These are phyloP conservation scores for Keiferia lycopersicella DNA, from an alignment of 2,888 invertebrate species.

Conservation along the genomic window DNA sequence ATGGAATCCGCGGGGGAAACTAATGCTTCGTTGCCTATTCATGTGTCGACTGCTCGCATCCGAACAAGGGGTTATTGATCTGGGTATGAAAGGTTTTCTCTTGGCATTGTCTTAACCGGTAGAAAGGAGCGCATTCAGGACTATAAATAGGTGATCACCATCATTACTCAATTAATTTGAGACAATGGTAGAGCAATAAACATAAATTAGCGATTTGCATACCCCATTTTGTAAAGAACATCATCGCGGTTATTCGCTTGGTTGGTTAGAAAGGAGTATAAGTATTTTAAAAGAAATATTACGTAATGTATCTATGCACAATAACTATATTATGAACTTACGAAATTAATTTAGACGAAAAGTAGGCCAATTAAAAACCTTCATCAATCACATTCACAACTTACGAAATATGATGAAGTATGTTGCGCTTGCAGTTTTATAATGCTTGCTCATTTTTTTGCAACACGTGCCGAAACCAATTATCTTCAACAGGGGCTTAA, in stretches of 20 bases:
- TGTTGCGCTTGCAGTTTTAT: conserved; percentile 2
- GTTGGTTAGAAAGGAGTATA: no score
- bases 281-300: background rate
- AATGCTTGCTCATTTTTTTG: background rate
- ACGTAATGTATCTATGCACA: background rate
- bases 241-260: no score
- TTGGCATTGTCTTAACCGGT: conserved; percentile 66
- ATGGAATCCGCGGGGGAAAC: conserved; percentile 56
- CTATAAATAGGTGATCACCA: background rate
- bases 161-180: background rate
- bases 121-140: conserved; percentile 11
- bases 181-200: background rate
- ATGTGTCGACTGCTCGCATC: conserved; percentile 64
- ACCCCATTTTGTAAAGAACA: no score
- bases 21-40: conserved; percentile 56
- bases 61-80: conserved; percentile 67
- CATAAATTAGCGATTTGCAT: no score
- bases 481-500: no score
- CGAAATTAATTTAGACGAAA: background rate
- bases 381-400: conserved; percentile 38
- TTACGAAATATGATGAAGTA: conserved; percentile 3
- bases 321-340: no score
- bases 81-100: conserved; percentile 66
- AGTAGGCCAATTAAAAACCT: conserved; percentile 31
- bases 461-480: background rate